A percentile compares a stretch with the other conserved stretches of the same genome.
These are phyloP conservation scores for Sinocyclocheilus anshuiensis DNA, from an alignment of 2,113 vertebrate species.

Conservation along the genomic window DNA sequence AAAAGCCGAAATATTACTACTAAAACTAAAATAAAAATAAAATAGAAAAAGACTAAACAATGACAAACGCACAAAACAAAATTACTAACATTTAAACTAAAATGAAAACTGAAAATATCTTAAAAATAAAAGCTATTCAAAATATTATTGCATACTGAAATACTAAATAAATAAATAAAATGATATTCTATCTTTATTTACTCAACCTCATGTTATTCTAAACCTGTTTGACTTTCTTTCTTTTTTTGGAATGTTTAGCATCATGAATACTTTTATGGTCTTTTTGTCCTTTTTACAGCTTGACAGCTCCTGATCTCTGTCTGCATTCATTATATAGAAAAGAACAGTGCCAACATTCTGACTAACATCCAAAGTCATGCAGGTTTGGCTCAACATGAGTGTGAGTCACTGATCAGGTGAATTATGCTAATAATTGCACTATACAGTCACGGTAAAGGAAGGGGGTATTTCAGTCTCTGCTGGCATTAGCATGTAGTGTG, in stretches of 20 bases:
- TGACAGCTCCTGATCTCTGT: background rate
- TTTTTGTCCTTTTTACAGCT: too few species aligned
- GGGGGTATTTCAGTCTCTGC: background rate
- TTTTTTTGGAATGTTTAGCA: background rate
- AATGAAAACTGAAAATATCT: background rate
- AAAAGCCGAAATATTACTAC: too few species aligned
- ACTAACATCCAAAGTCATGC: background rate
- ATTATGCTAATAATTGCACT: background rate
- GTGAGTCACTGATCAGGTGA: background rate
- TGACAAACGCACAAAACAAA: too few species aligned
- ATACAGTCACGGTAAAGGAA: background rate
- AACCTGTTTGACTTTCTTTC: background rate
- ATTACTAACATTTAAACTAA: too few species aligned
- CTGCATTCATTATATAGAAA: background rate
- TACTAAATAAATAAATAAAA: background rate
- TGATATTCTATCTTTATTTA: background rate
- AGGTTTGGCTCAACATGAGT: background rate
- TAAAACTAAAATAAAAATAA: too few species aligned
- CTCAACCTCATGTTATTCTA: background rate
- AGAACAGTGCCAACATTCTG: background rate
- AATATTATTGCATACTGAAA: background rate
- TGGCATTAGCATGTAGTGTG: background rate
- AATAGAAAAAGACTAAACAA: too few species aligned
- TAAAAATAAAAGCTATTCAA: background rate
- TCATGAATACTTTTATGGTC: too few species aligned